Conservation (phyloP, 2,113 vertebrate genomes). For the Camelus bactrianus region DNA sequence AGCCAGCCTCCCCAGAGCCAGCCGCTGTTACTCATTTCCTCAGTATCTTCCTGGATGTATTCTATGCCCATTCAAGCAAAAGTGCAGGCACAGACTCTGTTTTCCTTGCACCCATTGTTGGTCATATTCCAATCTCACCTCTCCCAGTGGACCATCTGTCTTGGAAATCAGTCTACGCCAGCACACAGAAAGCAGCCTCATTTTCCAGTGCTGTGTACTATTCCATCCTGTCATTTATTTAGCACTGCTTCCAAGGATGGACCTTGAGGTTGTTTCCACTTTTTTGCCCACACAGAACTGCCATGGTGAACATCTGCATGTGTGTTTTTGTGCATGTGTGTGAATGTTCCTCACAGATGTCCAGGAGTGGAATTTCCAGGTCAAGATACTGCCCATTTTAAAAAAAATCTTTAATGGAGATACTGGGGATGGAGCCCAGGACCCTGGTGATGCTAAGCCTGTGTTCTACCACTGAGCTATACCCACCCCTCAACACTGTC, state of each 20-base stretch:
- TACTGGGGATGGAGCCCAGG: no score
- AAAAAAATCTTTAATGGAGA: no score
- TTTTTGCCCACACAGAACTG: not conserved
- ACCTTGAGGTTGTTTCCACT: not conserved
- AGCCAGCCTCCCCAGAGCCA: not conserved
- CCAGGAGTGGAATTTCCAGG: not conserved
- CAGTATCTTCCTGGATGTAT: not conserved
- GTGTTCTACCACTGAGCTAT: no score
- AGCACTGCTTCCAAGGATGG: not conserved
- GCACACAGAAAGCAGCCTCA: not conserved
- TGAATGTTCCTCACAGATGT: not conserved
- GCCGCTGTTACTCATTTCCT: no score
- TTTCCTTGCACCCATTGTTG: not conserved
- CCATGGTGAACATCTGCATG: not conserved
- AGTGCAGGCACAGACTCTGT: accelerated
- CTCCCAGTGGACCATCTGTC: not conserved
- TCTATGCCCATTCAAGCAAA: not conserved
- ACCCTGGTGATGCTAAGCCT: no score
- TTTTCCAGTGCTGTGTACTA: not conserved
- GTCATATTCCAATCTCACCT: not conserved
- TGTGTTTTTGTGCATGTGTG: no score
- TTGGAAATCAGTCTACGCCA: not conserved
- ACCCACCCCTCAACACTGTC: no score
- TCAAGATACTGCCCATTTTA: not conserved
- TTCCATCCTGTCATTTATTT: not conserved